Evolutionary conservation across 2,888 invertebrate species (phyloP).

Genomic region (Stenodema calcarata): DNA sequence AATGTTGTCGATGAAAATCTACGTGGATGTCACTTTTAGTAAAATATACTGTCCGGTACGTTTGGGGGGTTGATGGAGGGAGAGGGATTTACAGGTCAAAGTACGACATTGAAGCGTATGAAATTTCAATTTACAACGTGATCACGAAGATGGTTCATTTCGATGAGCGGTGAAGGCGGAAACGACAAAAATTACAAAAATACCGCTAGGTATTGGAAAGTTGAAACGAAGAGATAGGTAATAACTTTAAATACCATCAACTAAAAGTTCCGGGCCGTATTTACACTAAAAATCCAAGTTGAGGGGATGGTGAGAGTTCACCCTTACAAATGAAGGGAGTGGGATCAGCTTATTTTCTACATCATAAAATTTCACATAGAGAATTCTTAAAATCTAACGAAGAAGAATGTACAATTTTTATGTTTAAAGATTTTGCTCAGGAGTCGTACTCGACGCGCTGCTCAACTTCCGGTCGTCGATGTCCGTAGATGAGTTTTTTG

Average conservation of each 20-base stretch:
- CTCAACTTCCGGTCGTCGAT: background rate
- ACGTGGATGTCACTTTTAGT: background rate
- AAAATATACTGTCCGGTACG: background rate
- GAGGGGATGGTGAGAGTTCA: background rate
- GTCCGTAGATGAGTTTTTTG: background rate
- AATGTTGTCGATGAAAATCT: background rate
- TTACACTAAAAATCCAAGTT: background rate
- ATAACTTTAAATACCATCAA: background rate
- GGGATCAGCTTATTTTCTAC: background rate
- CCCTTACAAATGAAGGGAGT: background rate
- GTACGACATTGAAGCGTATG: too few relatives aligned
- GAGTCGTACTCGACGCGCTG: background rate
- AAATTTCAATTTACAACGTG: too few relatives aligned
- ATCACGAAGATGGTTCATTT: too few relatives aligned
- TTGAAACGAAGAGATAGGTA: background rate
- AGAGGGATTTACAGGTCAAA: too few relatives aligned
- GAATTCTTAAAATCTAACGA: background rate
- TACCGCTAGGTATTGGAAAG: background rate
- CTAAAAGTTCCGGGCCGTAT: background rate
- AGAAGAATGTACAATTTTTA: background rate
- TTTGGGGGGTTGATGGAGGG: background rate
- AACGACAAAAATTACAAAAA: too few relatives aligned
- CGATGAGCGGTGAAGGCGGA: too few relatives aligned
- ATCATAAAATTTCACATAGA: background rate
- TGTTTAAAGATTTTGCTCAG: background rate